Evolutionary conservation across 2,113 vertebrate species (phyloP), one percentile per base, ranked within the genome.

Genomic region (Tonatia bakeri): DNA sequence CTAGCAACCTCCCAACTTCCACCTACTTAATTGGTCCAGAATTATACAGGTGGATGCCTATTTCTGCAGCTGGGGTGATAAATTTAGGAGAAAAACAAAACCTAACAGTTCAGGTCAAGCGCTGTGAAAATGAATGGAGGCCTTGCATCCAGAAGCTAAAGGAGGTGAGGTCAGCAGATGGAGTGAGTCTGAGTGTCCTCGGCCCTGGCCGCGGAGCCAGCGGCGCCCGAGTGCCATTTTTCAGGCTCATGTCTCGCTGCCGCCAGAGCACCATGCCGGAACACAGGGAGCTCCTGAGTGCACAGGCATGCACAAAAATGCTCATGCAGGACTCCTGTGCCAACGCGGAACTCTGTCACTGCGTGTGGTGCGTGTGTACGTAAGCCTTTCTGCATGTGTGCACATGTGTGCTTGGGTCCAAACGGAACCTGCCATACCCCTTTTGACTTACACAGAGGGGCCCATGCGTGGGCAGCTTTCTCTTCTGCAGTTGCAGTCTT

Each of bases 361-460:
- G 36, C 43, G 2, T 47, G 10, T n/a, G 36, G 16, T 56, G 19
- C 40, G 16, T 56, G 19, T 7, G 0, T 15, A 10, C 5, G 0
- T 3, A 26, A 2, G 24, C 31, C 65, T 38, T n/a, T 61, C 36
- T n/a, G 24, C n/a, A 11, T 17, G 40, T 64, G 22, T 17, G 2
- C 7, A 5, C 14, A 2, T 16, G 8, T 11, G 1, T 40, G 11
- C 70, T 28, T 24, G 43, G 28, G 47, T n/a, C 79, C 38, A 14
- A 31, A 11, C 0, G 4, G 17, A 38, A 13, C 36, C 5, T 31
- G 36, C 26, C 6, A 0, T 0, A 4, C 31, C 38, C 4, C 22
- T 52, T 20, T 22, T 17, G 5, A 38, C 56, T 36, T 11, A 8
- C 47, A 6, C 15, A 28, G 19, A 79, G n/a, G 40, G 17, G 59